These are phyloP conservation scores for Wiebesia pumilae DNA, from an alignment of 1,140 invertebrate species.

Conservation along the genomic window DNA sequence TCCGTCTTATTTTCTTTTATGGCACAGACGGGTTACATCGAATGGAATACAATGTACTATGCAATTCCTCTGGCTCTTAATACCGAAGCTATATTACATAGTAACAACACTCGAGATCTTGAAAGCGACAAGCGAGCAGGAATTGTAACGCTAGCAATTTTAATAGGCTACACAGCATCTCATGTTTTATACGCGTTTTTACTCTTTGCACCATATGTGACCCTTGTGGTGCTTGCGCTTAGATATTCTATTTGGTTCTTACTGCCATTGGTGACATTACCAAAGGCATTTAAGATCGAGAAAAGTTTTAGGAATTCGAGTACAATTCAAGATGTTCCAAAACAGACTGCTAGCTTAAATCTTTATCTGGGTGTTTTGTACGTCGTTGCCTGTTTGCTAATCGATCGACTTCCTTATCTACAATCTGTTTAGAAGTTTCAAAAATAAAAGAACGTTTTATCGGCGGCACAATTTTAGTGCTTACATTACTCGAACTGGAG, in stretches of 20 bases:
- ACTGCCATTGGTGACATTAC: constrained; percentile 89
- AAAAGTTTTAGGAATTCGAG: constrained; percentile 88
- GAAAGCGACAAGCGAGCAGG: constrained; percentile 89
- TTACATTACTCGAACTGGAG: constrained; percentile 37
- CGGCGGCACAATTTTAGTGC: constrained; percentile 29
- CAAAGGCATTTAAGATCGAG: constrained; percentile 91
- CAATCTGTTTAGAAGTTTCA: constrained; percentile 54
- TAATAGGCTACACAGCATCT: constrained; percentile 93
- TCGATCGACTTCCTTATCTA: constrained; percentile 69
- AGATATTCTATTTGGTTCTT: constrained; percentile 92
- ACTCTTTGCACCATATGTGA: constrained; percentile 92
- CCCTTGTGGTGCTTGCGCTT: constrained; percentile 88
- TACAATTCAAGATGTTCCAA: constrained; percentile 87
- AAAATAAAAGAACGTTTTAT: constrained; percentile 1
- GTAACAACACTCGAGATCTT: constrained; percentile 94
- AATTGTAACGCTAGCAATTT: constrained; percentile 93
- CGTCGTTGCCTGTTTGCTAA: constrained; percentile 82
- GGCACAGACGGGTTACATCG: constrained; percentile 90
- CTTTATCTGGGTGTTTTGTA: constrained; percentile 93
- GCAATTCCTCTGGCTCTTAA: constrained; percentile 95
- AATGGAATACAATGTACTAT: constrained; percentile 92
- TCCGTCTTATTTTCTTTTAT: constrained; percentile 96
- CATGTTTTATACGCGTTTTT: constrained; percentile 93
- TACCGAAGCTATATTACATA: constrained; percentile 95
- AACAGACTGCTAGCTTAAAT: constrained; percentile 92